Evolutionary conservation across 2,113 vertebrate species (phyloP).

Genomic region (Oncorhynchus kisutch): DNA sequence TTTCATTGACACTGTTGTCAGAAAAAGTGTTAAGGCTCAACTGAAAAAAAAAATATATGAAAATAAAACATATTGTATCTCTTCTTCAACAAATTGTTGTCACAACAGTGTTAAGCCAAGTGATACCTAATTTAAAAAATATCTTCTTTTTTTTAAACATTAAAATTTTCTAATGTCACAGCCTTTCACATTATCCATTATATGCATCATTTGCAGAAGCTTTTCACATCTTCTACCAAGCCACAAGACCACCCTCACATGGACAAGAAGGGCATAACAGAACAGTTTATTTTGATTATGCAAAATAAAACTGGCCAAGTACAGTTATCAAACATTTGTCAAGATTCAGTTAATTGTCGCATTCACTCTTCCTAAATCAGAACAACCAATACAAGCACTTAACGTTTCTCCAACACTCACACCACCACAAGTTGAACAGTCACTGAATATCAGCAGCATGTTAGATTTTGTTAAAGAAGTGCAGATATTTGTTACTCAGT

Average conservation of each 20-base stretch:
- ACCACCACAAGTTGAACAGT: constrained; percentile 69
- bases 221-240: constrained; percentile 50
- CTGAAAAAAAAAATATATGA: constrained; percentile 36
- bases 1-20: constrained; percentile 48
- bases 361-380: constrained; percentile 56
- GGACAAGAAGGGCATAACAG: constrained; percentile 36
- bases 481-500: constrained; percentile 65
- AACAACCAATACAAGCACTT: constrained; percentile 69
- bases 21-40: constrained; percentile 67
- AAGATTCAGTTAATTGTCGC: constrained; percentile 51
- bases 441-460: constrained; percentile 73
- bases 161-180: constrained; percentile 57
- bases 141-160: constrained; percentile 42
- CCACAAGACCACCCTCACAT: constrained; percentile 42
- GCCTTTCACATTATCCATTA: constrained; percentile 60
- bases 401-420: constrained; percentile 69
- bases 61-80: constrained; percentile 25
- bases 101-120: constrained; percentile 56
- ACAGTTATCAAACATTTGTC: constrained; percentile 71
- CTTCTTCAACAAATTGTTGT: constrained; percentile 18
- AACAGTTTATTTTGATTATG: constrained; percentile 57
- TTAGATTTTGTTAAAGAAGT: constrained; percentile 62
- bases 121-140: constrained; percentile 60
- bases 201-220: constrained; percentile 55
- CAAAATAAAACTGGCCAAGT: constrained; percentile 74